phyloP scores from a whole-genome alignment of 2,888 invertebrate species.

The Neoaliturus tenellus region DNA sequence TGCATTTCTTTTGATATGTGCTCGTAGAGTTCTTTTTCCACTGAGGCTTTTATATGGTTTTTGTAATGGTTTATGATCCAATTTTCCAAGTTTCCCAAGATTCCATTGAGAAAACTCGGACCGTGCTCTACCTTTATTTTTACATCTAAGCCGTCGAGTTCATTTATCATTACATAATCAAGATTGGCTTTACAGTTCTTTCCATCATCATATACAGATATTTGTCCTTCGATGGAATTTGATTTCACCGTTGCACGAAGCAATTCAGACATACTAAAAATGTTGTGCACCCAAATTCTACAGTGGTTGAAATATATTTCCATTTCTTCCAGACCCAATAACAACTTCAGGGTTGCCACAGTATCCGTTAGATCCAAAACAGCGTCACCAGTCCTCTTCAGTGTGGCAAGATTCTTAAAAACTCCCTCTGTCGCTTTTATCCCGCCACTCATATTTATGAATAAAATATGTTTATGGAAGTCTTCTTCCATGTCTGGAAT shows the following conservation, averaged over 20 bases:
- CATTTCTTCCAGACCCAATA: neutral
- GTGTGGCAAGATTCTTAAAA: conserved; percentile 12
- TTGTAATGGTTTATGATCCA: neutral
- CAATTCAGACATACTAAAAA: neutral
- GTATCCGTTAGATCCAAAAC: neutral
- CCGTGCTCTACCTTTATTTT: neutral
- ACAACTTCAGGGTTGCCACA: neutral
- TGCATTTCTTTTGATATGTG: neutral
- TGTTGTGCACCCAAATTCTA: neutral
- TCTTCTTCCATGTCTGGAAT: conserved; percentile 14
- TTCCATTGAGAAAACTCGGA: neutral
- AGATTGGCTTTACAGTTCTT: neutral
- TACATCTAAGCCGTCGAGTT: neutral
- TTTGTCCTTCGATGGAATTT: conserved; percentile 25
- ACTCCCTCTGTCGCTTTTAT: conserved; percentile 10
- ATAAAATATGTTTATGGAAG: neutral
- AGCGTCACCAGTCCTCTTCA: neutral
- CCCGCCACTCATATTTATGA: neutral
- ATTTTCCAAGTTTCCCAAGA: neutral
- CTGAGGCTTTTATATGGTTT: neutral
- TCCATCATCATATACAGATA: neutral
- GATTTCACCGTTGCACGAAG: neutral
- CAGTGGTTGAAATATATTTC: conserved; percentile 18
- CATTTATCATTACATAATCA: neutral
- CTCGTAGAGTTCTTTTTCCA: neutral